Base-by-base conservation (phyloP, 2,888 invertebrate species). In the Tipula unca region DNA sequence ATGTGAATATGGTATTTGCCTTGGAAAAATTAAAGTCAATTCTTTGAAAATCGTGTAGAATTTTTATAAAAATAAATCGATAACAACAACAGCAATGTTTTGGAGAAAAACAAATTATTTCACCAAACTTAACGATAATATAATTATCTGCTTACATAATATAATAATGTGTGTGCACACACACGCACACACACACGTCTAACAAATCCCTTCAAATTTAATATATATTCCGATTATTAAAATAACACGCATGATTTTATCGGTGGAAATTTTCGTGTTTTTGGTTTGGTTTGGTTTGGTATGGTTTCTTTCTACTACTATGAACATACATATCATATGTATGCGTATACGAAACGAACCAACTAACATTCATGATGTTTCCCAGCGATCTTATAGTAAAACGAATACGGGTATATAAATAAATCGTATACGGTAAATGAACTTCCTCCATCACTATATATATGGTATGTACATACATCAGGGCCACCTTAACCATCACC, bases 221-320 rank as follows among this genome's bases (percentile, higher is more conserved):
- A 13, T n/a, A 54, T 5, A 54, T 54, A 54, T 54, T 54, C 48
- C 17, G 17, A 54, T 54, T 69, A 69, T 69, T 69, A 69, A 69
- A 69, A 25, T 69, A 69, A 69, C 69, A 69, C 69, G 69, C 69
- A 69, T 69, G 69, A 69, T 69, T 69, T 69, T 69, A 69, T 69
- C 69, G 69, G 25, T 25, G 25, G 3, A 69, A 25, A 25, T 25
- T 20, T 69, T 69, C 69, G 25, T 69, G 48, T 48, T 20, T 48
- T 48, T 48, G 17, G n/a, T 48, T 48, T 48, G 4, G 17, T 48
- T 17, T 32, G 6, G 6, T 6, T 1, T 6, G 4, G 17, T 17
- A 48, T 17, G 17, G 69, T 69, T 25, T 10, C 10, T 25, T 25
- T 54, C 20, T 69, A 10, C 10, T 13, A 17, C 48, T 3, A 48